phyloP scores from a whole-genome alignment of 2,113 vertebrate species.

The Apus apus region DNA sequence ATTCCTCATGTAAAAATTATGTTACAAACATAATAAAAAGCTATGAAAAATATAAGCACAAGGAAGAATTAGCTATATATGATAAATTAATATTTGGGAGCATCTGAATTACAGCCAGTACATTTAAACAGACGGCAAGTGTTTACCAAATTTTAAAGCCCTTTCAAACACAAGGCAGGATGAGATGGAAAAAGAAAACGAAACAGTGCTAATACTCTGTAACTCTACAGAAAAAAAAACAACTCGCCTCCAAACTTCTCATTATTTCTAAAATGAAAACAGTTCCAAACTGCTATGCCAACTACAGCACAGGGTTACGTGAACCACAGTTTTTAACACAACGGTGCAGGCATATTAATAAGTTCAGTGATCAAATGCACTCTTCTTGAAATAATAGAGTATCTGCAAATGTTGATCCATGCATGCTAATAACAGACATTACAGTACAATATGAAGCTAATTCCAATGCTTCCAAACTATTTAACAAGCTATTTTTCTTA shows the following conservation, averaged over 20 bases:
- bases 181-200: background rate
- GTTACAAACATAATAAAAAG: background rate
- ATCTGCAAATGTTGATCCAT: background rate
- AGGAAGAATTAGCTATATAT: background rate
- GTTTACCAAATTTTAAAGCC: background rate
- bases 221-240: background rate
- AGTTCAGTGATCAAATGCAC: background rate
- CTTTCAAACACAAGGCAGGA: background rate
- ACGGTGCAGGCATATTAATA: background rate
- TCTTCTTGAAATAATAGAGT: background rate
- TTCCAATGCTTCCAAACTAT: background rate
- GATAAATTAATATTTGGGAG: background rate
- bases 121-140: background rate
- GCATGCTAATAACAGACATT: background rate
- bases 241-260: background rate
- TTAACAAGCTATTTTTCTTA: background rate
- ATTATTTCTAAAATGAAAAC: background rate
- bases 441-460: background rate
- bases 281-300: background rate
- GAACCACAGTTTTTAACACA: background rate
- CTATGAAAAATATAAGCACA: background rate
- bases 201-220: background rate
- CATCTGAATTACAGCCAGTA: background rate
- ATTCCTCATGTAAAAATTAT: background rate
- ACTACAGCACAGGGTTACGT: background rate